Conservation (phyloP, 2,797 vertebrate genomes). For the Limosa lapponica region DNA sequence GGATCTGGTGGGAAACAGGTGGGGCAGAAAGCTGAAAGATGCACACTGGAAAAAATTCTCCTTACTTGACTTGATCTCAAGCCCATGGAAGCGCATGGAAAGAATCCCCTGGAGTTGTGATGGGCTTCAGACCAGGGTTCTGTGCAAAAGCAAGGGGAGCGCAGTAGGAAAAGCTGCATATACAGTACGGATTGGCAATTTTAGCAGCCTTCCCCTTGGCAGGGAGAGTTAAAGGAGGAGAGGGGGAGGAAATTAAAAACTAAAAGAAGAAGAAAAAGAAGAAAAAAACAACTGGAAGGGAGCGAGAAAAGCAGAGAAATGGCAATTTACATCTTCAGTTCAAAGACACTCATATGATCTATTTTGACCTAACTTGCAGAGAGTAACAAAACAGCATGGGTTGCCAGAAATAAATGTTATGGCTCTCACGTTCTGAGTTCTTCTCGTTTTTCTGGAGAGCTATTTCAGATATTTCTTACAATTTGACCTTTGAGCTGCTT, state of each 20-base stretch:
- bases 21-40: slow-evolving; percentile 18
- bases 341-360: neutral
- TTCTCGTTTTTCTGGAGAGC: slow-evolving; percentile 2
- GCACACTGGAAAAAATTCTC: slow-evolving; percentile 24
- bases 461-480: slow-evolving; percentile 59
- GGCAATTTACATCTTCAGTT: slow-evolving; percentile 11
- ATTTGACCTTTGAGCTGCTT: slow-evolving; percentile 43
- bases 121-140: neutral
- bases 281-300: neutral
- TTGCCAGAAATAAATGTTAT: neutral
- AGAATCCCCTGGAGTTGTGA: neutral
- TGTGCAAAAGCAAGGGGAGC: neutral
- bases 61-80: neutral
- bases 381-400: neutral
- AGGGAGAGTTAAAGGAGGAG: neutral
- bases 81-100: neutral
- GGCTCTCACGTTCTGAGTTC: neutral
- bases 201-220: neutral
- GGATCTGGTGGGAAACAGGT: slow-evolving; percentile 36
- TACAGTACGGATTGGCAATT: neutral
- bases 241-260: neutral
- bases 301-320: neutral
- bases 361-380: slow-evolving; percentile 31
- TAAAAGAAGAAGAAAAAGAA: neutral
- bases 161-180: slow-evolving; percentile 8